phyloP scores from a whole-genome alignment of 92 coral and sea anemone genomes.

The Siderastrea siderea region DNA sequence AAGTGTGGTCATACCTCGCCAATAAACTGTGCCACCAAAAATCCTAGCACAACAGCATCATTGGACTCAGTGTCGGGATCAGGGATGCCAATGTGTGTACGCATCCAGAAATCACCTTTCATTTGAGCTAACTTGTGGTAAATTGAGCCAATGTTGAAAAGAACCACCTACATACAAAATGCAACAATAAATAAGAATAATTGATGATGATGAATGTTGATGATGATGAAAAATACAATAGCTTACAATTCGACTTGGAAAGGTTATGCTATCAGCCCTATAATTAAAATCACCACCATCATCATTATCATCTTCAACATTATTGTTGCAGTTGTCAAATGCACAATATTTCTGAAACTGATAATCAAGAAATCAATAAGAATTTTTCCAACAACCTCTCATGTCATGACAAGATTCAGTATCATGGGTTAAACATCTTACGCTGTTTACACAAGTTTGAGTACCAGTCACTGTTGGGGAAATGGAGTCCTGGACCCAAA shows the following conservation, averaged over 20 bases:
- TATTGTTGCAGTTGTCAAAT: background rate
- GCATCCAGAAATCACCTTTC: constrained; percentile 87
- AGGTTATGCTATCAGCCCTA: too few species aligned
- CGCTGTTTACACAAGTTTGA: too few species aligned
- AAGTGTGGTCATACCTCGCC: constrained; percentile 74
- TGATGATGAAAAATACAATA: too few species aligned
- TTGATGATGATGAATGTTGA: background rate
- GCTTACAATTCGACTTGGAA: too few species aligned
- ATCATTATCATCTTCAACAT: background rate
- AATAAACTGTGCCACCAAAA: constrained; percentile 91
- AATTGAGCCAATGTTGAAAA: constrained; percentile 94
- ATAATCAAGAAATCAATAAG: too few species aligned
- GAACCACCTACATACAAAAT: constrained; percentile 76
- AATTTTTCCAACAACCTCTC: too few species aligned
- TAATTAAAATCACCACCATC: background rate
- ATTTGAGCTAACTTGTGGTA: constrained; percentile 79
- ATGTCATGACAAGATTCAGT: too few species aligned
- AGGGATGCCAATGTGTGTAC: constrained; percentile 84
- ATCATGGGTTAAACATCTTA: too few species aligned
- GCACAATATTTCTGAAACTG: background rate
- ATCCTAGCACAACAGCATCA: constrained; percentile 94
- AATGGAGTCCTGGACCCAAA: too few species aligned
- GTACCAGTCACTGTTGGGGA: too few species aligned
- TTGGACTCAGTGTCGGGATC: constrained; percentile 91
- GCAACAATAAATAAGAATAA: background rate